Evolutionary conservation across 2,113 vertebrate species (phyloP), one percentile per base, ranked within the genome.

Genomic region (Astur gentilis): DNA sequence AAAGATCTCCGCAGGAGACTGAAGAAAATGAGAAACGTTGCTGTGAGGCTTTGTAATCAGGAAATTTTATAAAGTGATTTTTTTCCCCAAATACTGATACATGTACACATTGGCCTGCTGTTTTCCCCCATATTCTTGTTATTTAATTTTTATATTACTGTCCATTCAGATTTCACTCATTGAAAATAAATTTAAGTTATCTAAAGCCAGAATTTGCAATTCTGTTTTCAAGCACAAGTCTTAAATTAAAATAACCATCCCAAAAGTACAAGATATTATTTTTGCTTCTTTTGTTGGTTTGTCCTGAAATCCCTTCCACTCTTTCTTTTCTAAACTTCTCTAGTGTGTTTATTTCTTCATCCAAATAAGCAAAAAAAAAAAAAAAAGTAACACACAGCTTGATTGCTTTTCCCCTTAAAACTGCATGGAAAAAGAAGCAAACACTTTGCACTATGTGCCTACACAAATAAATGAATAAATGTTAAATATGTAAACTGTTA

Each of bases 1-100:
- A 95, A 94, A 83, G 89, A 83, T 94, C 93, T 89, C 95, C 44
- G 22, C 55, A 93, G 93, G 95, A 97, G 89, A 89, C 58, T 77
- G 80, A 79, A 90, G 87, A 93, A 95, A 94, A 97, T 83, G 85
- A 87, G 79, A 96, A 76, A 93, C 9, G 3, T 93, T 96, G 75
- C 87, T 89, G 67, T 83, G 80, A 91, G 77, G 87, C n/a, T 71
- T 94, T 3, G 2, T 94, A 93, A 60, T 77, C 11, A 16, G 50
- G 44, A 94, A 38, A 57, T 96, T 95, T 80, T 91, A 77, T 73
- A 45, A 32, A 62, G 42, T 83, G 58, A 22, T 87, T 49, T 76
- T 95, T 38, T 19, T 10, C 10, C n/a, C 7, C n/a, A 47, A 31
- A 55, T 92, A 85, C 7, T 81, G 57, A 77, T 80, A 80, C 26